These are phyloP conservation scores for Stictonetta naevosa DNA, from an alignment of 2,113 vertebrate genomes.

Conservation along the genomic window DNA sequence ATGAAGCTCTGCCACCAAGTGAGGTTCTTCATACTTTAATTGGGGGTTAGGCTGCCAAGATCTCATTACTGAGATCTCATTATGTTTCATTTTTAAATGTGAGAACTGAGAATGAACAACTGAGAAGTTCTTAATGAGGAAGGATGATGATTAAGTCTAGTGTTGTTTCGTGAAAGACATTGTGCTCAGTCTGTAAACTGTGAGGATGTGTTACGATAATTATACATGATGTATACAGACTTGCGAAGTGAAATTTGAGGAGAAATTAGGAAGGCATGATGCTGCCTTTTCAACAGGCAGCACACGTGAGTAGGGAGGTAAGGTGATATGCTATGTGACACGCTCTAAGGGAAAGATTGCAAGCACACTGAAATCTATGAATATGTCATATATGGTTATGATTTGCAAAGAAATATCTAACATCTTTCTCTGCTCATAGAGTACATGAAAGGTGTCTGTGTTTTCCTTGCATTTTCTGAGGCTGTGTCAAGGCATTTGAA, in stretches of 20 bases:
- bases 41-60: not conserved
- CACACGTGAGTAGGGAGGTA: not conserved
- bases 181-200: not conserved
- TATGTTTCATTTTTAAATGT: not conserved
- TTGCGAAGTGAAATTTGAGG: not conserved
- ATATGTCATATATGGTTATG: not conserved
- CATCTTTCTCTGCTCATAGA: not conserved
- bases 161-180: not conserved
- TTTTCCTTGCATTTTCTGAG: not conserved
- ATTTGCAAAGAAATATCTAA: not conserved
- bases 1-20: constrained; percentile 98
- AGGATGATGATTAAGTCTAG: not conserved
- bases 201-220: not conserved
- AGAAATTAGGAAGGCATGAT: not conserved
- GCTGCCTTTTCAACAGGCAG: not conserved
- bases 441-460: not conserved
- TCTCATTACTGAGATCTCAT: not conserved
- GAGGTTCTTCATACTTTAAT: constrained; percentile 71
- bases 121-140: not conserved
- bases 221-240: not conserved
- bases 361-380: not conserved
- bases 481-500: not conserved
- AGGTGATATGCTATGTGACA: rapidly evolving
- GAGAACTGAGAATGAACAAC: not conserved
- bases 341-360: not conserved